Evolutionary conservation across 2,113 vertebrate species (phyloP).

Genomic region (Dicentrarchus labrax): DNA sequence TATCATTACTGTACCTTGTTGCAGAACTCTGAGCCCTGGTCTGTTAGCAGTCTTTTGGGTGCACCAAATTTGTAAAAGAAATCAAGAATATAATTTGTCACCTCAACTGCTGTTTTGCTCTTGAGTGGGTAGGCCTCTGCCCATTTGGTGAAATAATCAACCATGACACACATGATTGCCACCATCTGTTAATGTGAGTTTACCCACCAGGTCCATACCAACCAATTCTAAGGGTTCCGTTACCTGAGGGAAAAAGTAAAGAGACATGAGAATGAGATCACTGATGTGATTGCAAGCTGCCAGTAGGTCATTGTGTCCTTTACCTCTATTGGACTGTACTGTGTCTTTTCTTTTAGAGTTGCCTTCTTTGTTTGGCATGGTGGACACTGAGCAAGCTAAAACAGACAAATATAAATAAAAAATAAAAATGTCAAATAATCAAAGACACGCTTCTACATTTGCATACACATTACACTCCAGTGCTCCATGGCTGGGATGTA

Average conservation of each 20-base stretch:
- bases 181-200: neutral
- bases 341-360: too few relatives aligned
- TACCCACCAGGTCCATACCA: neutral
- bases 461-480: too few relatives aligned
- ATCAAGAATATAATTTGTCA: neutral
- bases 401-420: too few relatives aligned
- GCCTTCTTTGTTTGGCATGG: too few relatives aligned
- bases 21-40: too few relatives aligned
- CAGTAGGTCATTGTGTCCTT: neutral
- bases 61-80: neutral
- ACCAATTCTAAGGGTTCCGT: neutral
- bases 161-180: neutral
- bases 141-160: neutral
- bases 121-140: neutral
- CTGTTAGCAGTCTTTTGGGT: neutral
- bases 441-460: too few relatives aligned
- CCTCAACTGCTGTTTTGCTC: neutral
- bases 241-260: neutral
- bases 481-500: too few relatives aligned
- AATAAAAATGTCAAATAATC: too few relatives aligned
- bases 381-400: too few relatives aligned
- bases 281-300: neutral
- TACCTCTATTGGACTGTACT: neutral
- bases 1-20: too few relatives aligned
- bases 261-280: neutral